Evolutionary conservation across 2,888 invertebrate genomes (phyloP), one percentile per base, ranked within the genome.

Genomic region (Heliconius charithonia): DNA sequence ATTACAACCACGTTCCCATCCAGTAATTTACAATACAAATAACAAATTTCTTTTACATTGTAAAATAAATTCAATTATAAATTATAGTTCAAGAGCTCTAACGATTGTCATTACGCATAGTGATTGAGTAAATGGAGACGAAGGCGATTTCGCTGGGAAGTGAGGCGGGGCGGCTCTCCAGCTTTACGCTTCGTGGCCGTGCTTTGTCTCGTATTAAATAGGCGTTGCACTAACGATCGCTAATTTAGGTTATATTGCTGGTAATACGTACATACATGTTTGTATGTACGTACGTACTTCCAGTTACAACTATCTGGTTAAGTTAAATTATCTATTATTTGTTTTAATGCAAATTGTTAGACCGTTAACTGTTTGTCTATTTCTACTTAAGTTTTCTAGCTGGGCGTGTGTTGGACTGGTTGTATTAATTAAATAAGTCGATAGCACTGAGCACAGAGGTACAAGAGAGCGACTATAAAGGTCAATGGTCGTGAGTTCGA

Each of bases 21-120:
- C 25, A 41, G 41, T 37, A 25, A 27, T 69, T 67, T 67, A 41
- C n/a, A 45, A 25, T 27, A 69, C 41, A 69, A 27, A 69, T 45
- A 7, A 45, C 69, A 16, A 45, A 69, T 9, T 69, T 69, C 69
- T 69, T 69, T 69, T 86, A 94, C 93, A 94, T 93, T 93, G 93
- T 89, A 93, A 94, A 94, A 93, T 93, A 92, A 94, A 93, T 92
- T 91, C 94, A 94, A 95, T 94, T 94, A 94, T 93, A 86, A 94
- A 95, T 94, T 94, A 94, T 93, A 86, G 87, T 88, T 88, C 90
- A 89, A 85, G 85, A 89, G 90, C 87, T 88, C 90, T 92, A 92
- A 93, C 90, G 89, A 92, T 92, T 87, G 89, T 92, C 92, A 94
- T 94, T 94, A 94, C 92, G 92, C 91, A 91, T 91, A 88, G 89